Evolutionary conservation across 2,888 invertebrate species (phyloP), one percentile per base, ranked within the genome.

Genomic region (Drosophila neonasuta): DNA sequence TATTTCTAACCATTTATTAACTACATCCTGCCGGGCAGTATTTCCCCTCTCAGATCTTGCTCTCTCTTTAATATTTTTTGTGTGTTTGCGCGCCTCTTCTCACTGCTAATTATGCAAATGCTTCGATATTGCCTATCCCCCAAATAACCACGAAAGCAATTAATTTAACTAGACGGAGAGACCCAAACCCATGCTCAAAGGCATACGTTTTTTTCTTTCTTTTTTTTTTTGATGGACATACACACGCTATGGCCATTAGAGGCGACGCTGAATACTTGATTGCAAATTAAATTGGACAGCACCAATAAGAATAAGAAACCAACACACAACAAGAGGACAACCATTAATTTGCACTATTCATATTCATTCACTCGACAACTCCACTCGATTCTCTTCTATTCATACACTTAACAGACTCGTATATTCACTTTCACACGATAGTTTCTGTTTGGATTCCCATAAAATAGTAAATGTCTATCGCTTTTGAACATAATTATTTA

Each of bases 201-300:
- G 24, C 24, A 24, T 24, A 24, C 6, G 4, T 24, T 24, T 24
- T 24, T 24, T 24, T 2, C 6, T 5, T 1, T 24, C 5, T 5
- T 24, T 24, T 24, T 24, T 24, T 24, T 24, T 68, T 59, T 73
- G 68, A 65, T 74, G 44, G 69, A 65, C 55, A 60, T 49, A 55
- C 79, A 73, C 86, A 75, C 67, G 83, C 83, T 59, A 68, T 29
- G 41, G 54, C 66, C 67, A 79, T 81, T 81, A 61, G 64, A 51
- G 63, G 32, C 65, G 63, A 79, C 74, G 67, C 83, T 69, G 87
- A 79, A 81, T 80, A 67, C 68, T 85, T 80, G 83, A 80, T 80
- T 80, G 86, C 73, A 57, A 65, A 87, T 80, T 87, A 82, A 85
- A 73, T 82, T 72, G 56, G 80, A 57, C 66, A 67, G 66, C 74